Evolutionary conservation across 2,888 invertebrate species (phyloP), one percentile per base, ranked within the genome.

Genomic region (Erynnis tages): DNA sequence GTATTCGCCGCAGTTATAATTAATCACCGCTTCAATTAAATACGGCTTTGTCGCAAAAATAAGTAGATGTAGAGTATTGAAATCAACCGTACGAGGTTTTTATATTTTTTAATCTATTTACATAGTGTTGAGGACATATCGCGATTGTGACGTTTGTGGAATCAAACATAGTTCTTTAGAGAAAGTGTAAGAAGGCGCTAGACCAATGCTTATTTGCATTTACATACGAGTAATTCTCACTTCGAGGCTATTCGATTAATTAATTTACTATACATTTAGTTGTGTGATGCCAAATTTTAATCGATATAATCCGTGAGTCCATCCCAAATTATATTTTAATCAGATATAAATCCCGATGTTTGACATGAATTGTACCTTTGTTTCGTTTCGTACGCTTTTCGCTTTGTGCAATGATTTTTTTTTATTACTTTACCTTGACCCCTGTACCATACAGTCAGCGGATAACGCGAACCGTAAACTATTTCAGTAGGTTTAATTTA

Each of bases 251-350:
- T 72, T 61, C 68, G 65, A 65, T 65, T 81, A 80, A 79, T 52
- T 52, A 52, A 38, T 30, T 44, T 52, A 44, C 34, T 79, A 78
- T 80, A 77, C 66, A 60, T 77, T 85, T 76, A 79, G 73, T 78
- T 79, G 78, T 80, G 78, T 78, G 85, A 85, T 88, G 88, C 88
- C 88, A 89, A 89, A 89, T 82, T 67, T 54, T 56, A 62, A 63
- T 67, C 59, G 52, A 56, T 55, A 23, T 55, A 54, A 44, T 55
- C 32, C 32, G 46, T 60, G 52, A 55, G 50, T 56, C 44, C 53
- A 54, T 55, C 27, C 23, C 40, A 27, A 21, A 44, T 29, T 44
- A 25, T 54, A 52, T 32, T 16, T 45, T 54, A 34, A 34, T 35
- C 21, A 32, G n/a, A 47, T 38, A 32, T 53, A 35, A 32, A 30